These are phyloP conservation scores for Lepas anatifera DNA, from an alignment of 2,888 invertebrate species.

Conservation along the genomic window DNA sequence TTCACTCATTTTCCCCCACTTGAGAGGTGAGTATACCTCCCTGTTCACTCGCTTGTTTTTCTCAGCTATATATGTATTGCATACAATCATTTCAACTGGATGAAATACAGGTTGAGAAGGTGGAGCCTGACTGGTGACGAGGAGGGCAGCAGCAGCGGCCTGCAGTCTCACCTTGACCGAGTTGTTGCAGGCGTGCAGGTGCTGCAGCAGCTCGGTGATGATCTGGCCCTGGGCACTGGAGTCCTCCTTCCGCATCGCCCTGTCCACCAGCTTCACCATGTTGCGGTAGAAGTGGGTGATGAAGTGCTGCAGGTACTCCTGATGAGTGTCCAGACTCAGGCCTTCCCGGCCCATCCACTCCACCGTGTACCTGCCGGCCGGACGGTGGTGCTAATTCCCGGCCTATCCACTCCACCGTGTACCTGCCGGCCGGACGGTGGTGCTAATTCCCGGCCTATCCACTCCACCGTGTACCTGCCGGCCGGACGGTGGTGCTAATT, in stretches of 20 bases:
- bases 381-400: neutral
- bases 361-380: constrained; percentile 60
- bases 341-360: constrained; percentile 97
- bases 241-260: constrained; percentile 91
- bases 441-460: neutral
- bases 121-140: too few relatives aligned
- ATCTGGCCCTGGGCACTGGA: constrained; percentile 86
- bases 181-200: constrained; percentile 66
- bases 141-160: too few relatives aligned
- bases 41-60: too few relatives aligned
- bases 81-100: too few relatives aligned
- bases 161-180: constrained; percentile 62
- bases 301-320: constrained; percentile 86
- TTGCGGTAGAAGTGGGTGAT: constrained; percentile 88
- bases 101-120: too few relatives aligned
- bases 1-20: too few relatives aligned
- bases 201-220: constrained; percentile 85
- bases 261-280: constrained; percentile 54
- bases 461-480: constrained; percentile 8
- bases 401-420: neutral
- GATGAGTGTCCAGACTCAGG: constrained; percentile 78
- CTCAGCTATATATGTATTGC: too few relatives aligned
- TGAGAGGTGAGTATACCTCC: too few relatives aligned
- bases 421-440: neutral
- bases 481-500: too few relatives aligned